Base-by-base conservation (phyloP, 2,113 vertebrate genomes). In the Cynocephalus volans region DNA sequence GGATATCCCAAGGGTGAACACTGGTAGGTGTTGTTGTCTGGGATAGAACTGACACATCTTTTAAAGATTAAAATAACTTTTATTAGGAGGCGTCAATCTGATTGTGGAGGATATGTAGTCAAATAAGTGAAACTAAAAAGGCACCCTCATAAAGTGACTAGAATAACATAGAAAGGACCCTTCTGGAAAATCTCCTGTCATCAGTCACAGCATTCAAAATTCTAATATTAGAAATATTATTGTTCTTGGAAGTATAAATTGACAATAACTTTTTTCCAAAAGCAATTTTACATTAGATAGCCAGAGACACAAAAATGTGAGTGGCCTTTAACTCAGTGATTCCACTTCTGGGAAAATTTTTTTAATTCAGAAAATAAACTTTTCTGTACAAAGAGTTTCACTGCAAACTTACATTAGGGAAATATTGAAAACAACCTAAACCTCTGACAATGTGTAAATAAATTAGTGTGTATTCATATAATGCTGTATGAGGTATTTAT, bases 231-330 rank as follows among this genome's bases (percentile, higher is more conserved):
- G 56, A 88, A 94, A 89, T 36, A 52, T 41, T 75, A 23, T 54
- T 80, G 23, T 24, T 62, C 50, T 85, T 93, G 23, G 13, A 86
- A 60, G 18, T 73, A 81, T 45, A 93, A 85, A 67, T 33, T 80
- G 15, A 86, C 31, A 62, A 73, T 48, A 73, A 48, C 14, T 45
- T 88, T 84, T 93, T 94, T 84, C 19, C 19, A 83, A 91, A 96
- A 91, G 88, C 8, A 83, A 65, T 70, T 87, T 62, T 70, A 90
- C 33, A 52, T 67, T 83, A 67, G 36, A 50, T 58, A 77, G 28
- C 56, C 91, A 82, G 52, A 48, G 17, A 26, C n/a, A 77, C 52
- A 95, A 96, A 75, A 81, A 31, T 41, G 17, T 82, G 33, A 93
- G 77, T 83, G 21, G 21, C 14, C 26, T 91, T 76, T 72, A 77